phyloP scores from a whole-genome alignment of 2,888 invertebrate genomes.

The Linnaemya vulpina region DNA sequence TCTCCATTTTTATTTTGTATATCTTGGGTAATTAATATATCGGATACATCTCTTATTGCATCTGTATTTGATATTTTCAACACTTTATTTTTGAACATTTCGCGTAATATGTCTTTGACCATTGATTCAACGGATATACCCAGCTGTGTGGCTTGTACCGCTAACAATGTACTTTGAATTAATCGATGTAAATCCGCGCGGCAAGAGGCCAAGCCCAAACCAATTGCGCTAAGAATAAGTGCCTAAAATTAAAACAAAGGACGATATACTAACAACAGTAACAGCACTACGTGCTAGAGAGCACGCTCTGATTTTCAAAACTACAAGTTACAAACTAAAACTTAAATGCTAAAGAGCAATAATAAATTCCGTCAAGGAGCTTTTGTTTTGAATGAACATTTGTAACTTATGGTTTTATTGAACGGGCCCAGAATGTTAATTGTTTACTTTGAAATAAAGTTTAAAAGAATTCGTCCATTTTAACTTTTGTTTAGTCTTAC shows the following conservation, averaged over 20 bases:
- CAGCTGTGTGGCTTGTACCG: conserved; percentile 85
- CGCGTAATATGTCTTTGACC: conserved; percentile 78
- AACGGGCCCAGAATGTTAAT: no score
- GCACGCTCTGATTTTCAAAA: no score
- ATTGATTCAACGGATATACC: conserved; percentile 76
- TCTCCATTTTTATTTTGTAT: conserved; percentile 67
- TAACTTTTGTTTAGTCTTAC: no score
- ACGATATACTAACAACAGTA: background rate
- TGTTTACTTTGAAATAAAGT: no score
- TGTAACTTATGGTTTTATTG: no score
- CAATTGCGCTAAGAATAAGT: conserved; percentile 88
- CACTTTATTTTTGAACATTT: conserved; percentile 82
- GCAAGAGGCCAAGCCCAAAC: conserved; percentile 86
- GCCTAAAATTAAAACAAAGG: conserved; percentile 77
- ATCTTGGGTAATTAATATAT: conserved; percentile 80
- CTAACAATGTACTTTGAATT: conserved; percentile 86
- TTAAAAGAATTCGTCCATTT: no score
- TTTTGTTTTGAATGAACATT: no score
- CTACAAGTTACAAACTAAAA: no score
- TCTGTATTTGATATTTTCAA: conserved; percentile 73
- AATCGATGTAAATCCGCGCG: conserved; percentile 84
- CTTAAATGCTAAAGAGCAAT: no score
- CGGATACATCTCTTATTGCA: conserved; percentile 73
- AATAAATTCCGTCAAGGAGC: no score
- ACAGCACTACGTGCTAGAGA: no score